These are phyloP conservation scores for Hoplodrina ambigua DNA, from an alignment of 2,888 invertebrate genomes.

Conservation along the genomic window DNA sequence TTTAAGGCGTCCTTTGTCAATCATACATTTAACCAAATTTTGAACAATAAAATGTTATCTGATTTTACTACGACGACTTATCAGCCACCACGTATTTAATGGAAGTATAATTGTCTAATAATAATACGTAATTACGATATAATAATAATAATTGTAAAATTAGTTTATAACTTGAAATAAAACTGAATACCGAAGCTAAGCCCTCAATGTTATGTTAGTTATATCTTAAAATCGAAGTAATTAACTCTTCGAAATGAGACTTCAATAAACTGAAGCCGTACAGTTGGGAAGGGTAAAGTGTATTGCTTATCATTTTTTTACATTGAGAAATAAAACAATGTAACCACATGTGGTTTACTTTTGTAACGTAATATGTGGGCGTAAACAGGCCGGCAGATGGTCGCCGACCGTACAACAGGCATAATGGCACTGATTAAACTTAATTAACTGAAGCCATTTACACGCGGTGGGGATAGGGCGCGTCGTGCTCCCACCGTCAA, in stretches of 20 bases:
- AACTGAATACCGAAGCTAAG: conserved; percentile 15
- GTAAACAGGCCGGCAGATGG: conserved; percentile 86
- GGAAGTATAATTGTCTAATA: conserved; percentile 43
- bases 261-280: conserved; percentile 6
- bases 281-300: not conserved
- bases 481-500: conserved; percentile 65
- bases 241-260: not conserved
- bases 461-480: conserved; percentile 76
- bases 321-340: conserved; percentile 64
- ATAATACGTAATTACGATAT: conserved; percentile 40
- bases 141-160: conserved; percentile 46
- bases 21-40: conserved; percentile 55
- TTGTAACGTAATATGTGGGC: conserved; percentile 87
- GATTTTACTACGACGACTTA: conserved; percentile 56
- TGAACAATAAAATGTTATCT: conserved; percentile 63
- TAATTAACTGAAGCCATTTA: conserved; percentile 91
- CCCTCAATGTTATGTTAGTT: conserved; percentile 9
- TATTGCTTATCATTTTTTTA: conserved; percentile 54
- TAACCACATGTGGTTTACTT: conserved; percentile 61
- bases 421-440: conserved; percentile 88
- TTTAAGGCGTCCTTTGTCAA: conserved; percentile 35
- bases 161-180: conserved; percentile 36
- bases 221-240: conserved; percentile 31
- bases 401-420: conserved; percentile 72
- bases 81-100: conserved; percentile 50